These are phyloP conservation scores for Corapipo altera DNA, from an alignment of 2,113 vertebrate species.

Conservation along the genomic window DNA sequence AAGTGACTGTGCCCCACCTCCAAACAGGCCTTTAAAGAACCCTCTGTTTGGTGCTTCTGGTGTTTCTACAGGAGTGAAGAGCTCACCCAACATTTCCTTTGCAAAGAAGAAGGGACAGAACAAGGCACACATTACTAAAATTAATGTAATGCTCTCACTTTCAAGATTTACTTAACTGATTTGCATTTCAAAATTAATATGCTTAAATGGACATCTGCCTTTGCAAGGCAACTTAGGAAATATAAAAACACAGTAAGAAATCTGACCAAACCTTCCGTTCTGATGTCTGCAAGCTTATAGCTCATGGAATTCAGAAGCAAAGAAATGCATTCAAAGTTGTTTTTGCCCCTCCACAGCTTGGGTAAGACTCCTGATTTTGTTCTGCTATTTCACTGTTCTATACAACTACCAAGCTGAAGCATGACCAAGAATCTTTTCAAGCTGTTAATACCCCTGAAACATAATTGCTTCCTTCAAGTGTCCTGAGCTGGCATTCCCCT, in stretches of 20 bases:
- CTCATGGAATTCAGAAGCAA: not conserved
- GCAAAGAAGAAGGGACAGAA: slow-evolving; percentile 55
- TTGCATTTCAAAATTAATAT: not conserved
- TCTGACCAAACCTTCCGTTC: not conserved
- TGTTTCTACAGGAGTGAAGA: slow-evolving; percentile 97
- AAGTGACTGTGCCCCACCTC: slow-evolving; percentile 94
- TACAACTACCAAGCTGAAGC: not conserved
- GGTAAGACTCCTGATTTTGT: not conserved
- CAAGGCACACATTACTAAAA: not conserved
- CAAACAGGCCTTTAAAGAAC: slow-evolving; percentile 98
- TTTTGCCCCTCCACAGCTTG: not conserved
- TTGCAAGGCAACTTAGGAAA: not conserved
- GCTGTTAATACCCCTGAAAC: not conserved
- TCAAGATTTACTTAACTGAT: not conserved
- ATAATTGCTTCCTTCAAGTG: not conserved
- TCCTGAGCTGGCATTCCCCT: not conserved
- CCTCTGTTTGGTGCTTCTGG: slow-evolving; percentile 97
- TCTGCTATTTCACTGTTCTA: not conserved
- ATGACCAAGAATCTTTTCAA: not conserved
- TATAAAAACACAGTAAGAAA: not conserved
- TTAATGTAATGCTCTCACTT: not conserved
- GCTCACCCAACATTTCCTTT: slow-evolving; percentile 97
- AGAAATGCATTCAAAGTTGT: not conserved
- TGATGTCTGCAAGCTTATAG: not conserved
- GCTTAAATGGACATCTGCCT: not conserved